phyloP scores from a whole-genome alignment of 2,888 invertebrate species.

The Theretra japonica region DNA sequence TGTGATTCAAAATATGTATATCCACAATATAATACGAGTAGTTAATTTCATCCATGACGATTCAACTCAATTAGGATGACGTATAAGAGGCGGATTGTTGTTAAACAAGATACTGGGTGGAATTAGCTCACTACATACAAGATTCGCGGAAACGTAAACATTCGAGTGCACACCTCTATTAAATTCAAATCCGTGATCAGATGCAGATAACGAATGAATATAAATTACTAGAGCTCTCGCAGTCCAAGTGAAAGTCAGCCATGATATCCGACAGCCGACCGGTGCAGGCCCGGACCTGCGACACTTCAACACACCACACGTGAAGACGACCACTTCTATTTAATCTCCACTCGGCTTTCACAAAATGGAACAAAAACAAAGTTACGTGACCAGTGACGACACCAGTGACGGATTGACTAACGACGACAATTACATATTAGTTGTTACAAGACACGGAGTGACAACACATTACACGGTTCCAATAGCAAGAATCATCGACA shows the following conservation, averaged over 20 bases:
- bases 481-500: background rate
- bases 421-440: background rate
- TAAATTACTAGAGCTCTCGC: slow-evolving; percentile 62
- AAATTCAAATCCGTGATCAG: slow-evolving; percentile 68
- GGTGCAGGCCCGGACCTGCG: slow-evolving; percentile 58
- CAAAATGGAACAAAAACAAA: slow-evolving; percentile 54
- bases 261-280: slow-evolving; percentile 51
- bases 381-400: slow-evolving; percentile 31
- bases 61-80: slow-evolving; percentile 28
- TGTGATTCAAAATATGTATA: background rate
- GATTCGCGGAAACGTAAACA: slow-evolving; percentile 40
- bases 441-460: background rate
- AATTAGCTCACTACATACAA: slow-evolving; percentile 35
- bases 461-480: background rate
- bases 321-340: slow-evolving; percentile 65
- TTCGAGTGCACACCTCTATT: slow-evolving; percentile 44
- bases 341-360: slow-evolving; percentile 63
- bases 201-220: slow-evolving; percentile 69
- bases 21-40: slow-evolving; percentile 1
- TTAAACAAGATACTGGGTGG: slow-evolving; percentile 29
- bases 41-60: slow-evolving; percentile 19
- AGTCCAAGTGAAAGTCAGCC: slow-evolving; percentile 73
- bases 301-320: slow-evolving; percentile 59
- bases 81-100: slow-evolving; percentile 25
- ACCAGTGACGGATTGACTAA: background rate